Evolutionary conservation across 2,797 vertebrate genomes (phyloP), one percentile per base, ranked within the genome.

Genomic region (Poeciliopsis turneri): DNA sequence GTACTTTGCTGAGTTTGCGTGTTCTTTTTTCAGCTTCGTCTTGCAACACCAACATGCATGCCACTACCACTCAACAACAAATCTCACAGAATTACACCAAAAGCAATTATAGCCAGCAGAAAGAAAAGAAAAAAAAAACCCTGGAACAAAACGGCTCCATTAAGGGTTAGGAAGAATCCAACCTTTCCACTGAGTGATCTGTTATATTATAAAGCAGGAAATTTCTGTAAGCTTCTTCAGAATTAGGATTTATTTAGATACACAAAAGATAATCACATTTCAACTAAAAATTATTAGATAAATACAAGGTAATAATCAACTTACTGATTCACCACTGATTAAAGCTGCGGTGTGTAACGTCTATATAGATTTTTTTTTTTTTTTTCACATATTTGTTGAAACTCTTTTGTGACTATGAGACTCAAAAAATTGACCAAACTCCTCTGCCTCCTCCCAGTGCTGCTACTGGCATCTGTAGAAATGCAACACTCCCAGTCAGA

Each of bases 1-100:
- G 5, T 41, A 72, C 61, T 81, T 80, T 87, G 84, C 82, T 90
- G 87, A 89, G 75, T 70, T 30, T 84, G 81, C 86, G 71, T 39
- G 64, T 74, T 77, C 45, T 85, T 75, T 28, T 80, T 77, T 49
- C 28, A 33, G 46, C 3, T 41, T 12, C 10, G 20, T 68, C 36
- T 36, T 69, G 5, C 20, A 69, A 43, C 66, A 25, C 39, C 66
- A 25, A 43, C 66, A 43, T 25, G 39, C 20, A 39, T 43, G 39
- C 64, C 33, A 68, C 36, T 39, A 68, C 39, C 36, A 43, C 66
- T 69, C 66, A 43, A 25, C 39, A 41, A 23, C 66, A 70, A 41
- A 45, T 15, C 41, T 41, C 64, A 41, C 9, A 68, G 64, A 68
- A 68, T 41, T 41, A 23, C 41, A n/a, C 68, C 13, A 28, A 45